Evolutionary conservation across 2,797 vertebrate species (phyloP).

Genomic region (Centroberyx gerrardi): DNA sequence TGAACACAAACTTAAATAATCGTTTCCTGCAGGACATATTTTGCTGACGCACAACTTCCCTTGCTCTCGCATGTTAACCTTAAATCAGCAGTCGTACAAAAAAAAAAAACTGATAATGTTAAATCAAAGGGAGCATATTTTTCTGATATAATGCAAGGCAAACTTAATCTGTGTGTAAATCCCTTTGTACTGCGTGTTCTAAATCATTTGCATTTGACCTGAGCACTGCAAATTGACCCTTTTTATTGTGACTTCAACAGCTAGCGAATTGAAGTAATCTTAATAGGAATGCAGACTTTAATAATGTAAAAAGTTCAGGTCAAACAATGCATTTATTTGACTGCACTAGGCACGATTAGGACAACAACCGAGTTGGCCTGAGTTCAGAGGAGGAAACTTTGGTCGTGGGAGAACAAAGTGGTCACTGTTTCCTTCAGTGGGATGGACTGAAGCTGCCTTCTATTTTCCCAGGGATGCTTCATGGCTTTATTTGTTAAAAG

Average conservation of each 20-base stretch:
- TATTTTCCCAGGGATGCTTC: slow-evolving; percentile 55
- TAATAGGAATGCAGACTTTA: not conserved
- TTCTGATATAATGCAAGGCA: too few relatives aligned
- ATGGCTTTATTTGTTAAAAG: slow-evolving; percentile 43
- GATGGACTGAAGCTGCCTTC: slow-evolving; percentile 36
- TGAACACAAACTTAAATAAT: too few relatives aligned
- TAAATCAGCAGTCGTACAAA: too few relatives aligned
- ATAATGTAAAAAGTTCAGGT: slow-evolving; percentile 1
- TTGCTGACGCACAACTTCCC: too few relatives aligned
- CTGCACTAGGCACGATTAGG: slow-evolving; percentile 13
- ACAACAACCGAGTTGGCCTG: slow-evolving; percentile 45
- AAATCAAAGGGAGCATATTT: too few relatives aligned
- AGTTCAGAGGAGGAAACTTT: slow-evolving; percentile 44
- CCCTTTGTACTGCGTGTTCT: not conserved
- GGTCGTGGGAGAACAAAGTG: slow-evolving; percentile 56
- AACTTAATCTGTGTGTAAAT: too few relatives aligned
- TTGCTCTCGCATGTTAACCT: too few relatives aligned
- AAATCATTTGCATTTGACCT: not conserved
- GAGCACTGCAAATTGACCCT: not conserved
- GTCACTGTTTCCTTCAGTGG: slow-evolving; percentile 54
- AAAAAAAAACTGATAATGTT: too few relatives aligned
- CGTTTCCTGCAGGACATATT: too few relatives aligned
- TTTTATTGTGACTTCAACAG: not conserved
- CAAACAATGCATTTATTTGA: not conserved
- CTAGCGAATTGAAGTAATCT: not conserved